phyloP scores from a whole-genome alignment of 2,113 vertebrate species.

The Oxygymnocypris stewartii region DNA sequence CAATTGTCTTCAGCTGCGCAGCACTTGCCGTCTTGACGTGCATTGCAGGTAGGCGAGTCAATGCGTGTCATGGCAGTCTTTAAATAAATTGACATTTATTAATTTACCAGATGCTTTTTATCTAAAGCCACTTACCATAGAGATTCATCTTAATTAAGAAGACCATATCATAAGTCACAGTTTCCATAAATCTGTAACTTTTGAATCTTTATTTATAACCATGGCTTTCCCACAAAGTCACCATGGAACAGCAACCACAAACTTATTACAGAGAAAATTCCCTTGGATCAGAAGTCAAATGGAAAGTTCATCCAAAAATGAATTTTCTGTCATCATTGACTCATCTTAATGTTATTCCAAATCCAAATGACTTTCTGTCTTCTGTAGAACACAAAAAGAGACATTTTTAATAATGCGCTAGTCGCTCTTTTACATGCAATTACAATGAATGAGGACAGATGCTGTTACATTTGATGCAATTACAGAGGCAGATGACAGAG shows the following conservation, averaged over 20 bases:
- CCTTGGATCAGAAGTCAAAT: background rate
- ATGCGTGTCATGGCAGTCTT: background rate
- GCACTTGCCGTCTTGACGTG: conserved; percentile 81
- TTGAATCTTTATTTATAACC: conserved; percentile 10
- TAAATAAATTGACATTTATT: background rate
- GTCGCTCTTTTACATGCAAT: background rate
- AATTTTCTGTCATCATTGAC: background rate
- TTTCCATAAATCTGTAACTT: conserved; percentile 9
- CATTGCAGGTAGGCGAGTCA: conserved; percentile 81
- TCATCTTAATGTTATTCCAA: background rate
- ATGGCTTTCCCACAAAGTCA: background rate
- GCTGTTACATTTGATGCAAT: background rate
- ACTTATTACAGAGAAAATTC: background rate
- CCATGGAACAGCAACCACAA: background rate
- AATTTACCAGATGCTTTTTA: background rate
- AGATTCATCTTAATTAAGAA: conserved; percentile 5
- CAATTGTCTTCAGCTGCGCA: conserved; percentile 89
- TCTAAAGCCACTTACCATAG: conserved; percentile 4
- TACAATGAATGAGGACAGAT: background rate
- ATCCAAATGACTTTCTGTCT: background rate
- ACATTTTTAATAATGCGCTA: background rate
- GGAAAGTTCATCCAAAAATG: background rate
- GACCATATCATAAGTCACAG: background rate
- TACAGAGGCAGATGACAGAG: too few species aligned
- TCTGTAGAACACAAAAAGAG: background rate